phyloP scores from a whole-genome alignment of 2,113 vertebrate genomes.

The Mus pahari region DNA sequence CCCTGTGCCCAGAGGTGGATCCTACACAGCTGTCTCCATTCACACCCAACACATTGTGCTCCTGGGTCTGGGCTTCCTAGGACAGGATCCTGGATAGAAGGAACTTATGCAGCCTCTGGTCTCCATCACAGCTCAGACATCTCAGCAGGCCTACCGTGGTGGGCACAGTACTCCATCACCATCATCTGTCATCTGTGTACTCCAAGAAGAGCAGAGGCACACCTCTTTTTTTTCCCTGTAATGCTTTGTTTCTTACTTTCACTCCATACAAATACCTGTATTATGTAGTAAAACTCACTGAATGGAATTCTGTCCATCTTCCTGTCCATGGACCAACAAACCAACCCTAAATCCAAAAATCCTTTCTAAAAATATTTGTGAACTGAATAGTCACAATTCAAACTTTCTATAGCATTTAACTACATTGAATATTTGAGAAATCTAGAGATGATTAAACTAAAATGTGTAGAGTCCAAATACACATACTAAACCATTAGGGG shows the following conservation, averaged over 20 bases:
- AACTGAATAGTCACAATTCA: not conserved
- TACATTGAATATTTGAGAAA: not conserved
- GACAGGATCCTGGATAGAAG: not conserved
- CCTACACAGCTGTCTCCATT: not conserved
- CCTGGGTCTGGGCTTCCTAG: not conserved
- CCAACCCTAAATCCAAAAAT: not conserved
- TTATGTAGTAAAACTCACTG: slow-evolving; percentile 27
- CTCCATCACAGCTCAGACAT: not conserved
- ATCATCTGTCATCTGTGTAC: not conserved
- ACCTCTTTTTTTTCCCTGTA: not conserved
- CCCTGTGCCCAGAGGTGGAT: not conserved
- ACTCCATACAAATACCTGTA: not conserved
- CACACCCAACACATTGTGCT: not conserved
- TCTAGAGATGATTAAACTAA: not conserved
- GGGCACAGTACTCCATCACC: not conserved
- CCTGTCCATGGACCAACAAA: not conserved
- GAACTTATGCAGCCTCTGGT: not conserved
- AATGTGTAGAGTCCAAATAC: not conserved
- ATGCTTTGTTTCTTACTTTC: not conserved
- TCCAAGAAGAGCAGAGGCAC: not conserved
- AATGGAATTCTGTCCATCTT: not conserved
- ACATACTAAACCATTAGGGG: not conserved
- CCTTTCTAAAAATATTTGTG: not conserved
- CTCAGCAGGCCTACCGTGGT: not conserved
- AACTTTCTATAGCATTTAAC: not conserved